These are phyloP conservation scores for Parapristionchus giblindavisi DNA, from an alignment of 2,888 invertebrate species.

Conservation along the genomic window DNA sequence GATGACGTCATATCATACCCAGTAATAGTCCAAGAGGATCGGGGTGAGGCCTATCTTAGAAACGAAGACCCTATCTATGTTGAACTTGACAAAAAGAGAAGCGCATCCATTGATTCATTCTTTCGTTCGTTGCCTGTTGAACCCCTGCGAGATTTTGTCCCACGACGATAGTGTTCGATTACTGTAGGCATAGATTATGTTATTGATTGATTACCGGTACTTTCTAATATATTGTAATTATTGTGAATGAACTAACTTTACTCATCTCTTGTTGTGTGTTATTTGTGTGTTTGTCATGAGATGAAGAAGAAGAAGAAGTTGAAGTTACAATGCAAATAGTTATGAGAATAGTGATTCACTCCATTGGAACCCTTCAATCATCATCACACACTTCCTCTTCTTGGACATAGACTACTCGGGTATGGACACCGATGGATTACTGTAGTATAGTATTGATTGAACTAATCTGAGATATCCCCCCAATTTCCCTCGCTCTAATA, in stretches of 20 bases:
- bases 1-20: background rate
- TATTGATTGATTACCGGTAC: background rate
- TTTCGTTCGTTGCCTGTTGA: slow-evolving; percentile 23
- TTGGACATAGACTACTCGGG: too few relatives aligned
- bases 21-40: background rate
- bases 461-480: too few relatives aligned
- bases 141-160: slow-evolving; percentile 1
- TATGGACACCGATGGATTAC: too few relatives aligned
- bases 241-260: background rate
- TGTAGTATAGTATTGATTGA: too few relatives aligned
- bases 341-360: background rate
- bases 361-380: too few relatives aligned
- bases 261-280: slow-evolving; percentile 3
- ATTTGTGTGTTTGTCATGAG: slow-evolving; percentile 9
- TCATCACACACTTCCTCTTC: too few relatives aligned
- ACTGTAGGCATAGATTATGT: background rate
- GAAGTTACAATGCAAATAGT: too few relatives aligned
- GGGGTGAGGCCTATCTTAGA: slow-evolving; percentile 28
- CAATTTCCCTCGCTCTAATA: slow-evolving; percentile 16
- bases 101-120: slow-evolving; percentile 18
- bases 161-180: background rate
- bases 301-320: background rate
- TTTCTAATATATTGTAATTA: slow-evolving; percentile 10
- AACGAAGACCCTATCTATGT: slow-evolving; percentile 7
- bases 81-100: background rate